A percentile compares a stretch with the other conserved stretches of the same genome.
These are phyloP conservation scores for Pseudochirops corinnae DNA, from an alignment of 2,797 vertebrate genomes.

Conservation along the genomic window DNA sequence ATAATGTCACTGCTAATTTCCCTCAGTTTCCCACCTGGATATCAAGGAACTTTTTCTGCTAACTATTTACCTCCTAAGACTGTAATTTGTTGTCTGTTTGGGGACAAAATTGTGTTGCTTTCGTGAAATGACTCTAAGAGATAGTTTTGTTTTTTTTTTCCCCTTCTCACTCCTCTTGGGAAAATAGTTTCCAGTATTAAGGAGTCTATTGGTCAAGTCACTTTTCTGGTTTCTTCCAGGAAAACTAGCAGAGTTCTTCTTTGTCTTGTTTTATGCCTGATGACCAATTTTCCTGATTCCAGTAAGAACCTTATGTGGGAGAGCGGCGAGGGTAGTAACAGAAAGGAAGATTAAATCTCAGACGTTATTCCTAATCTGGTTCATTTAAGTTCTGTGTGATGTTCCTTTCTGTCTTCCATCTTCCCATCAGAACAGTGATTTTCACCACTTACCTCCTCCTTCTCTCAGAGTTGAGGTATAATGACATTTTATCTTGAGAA, in stretches of 20 bases:
- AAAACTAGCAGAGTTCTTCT: slow-evolving; percentile 21
- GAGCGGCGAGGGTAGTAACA: not conserved
- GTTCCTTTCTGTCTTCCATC: not conserved
- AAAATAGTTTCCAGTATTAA: not conserved
- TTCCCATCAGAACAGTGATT: not conserved
- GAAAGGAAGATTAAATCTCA: not conserved
- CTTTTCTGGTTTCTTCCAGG: not conserved
- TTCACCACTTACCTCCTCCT: not conserved
- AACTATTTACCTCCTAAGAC: slow-evolving; percentile 6
- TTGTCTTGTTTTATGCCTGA: slow-evolving; percentile 15
- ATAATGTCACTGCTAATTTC: not conserved
- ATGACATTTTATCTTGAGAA: slow-evolving; percentile 21
- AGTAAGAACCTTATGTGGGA: not conserved
- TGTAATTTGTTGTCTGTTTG: slow-evolving; percentile 37
- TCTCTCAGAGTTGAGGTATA: not conserved
- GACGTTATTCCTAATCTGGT: not conserved
- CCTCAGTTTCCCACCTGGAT: not conserved
- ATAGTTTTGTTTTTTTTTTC: not conserved
- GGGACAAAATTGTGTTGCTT: slow-evolving; percentile 12
- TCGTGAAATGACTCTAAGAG: slow-evolving; percentile 28
- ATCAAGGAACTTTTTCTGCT: slow-evolving; percentile 20
- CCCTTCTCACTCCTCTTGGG: slow-evolving; percentile 8
- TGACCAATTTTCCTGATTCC: slow-evolving; percentile 1
- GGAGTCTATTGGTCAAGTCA: not conserved
- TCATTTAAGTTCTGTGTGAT: not conserved